Evolutionary conservation across 2,888 invertebrate species (phyloP), one percentile per base, ranked within the genome.

Genomic region (Cecidostiba fungosa): DNA sequence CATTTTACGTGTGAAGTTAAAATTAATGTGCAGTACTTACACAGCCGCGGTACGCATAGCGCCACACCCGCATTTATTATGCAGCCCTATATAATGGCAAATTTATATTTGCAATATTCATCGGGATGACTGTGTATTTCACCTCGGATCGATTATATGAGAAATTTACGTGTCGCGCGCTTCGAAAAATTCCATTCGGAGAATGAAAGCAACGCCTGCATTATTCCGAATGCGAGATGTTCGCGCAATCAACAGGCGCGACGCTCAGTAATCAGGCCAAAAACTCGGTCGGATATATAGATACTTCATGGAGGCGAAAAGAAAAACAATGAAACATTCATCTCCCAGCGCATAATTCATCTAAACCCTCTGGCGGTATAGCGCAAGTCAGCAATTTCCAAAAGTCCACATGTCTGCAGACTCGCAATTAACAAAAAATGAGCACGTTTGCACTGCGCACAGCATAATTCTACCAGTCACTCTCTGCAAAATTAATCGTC

Each of bases 1-100:
- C 66, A 29, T 47, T 78, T 77, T 66, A 78, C 62, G 43, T 29
- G 77, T 66, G 43, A 78, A 78, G 77, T 78, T 78, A 66, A 78
- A 66, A 66, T 66, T 32, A 66, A 78, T 66, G 47, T 29, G 16
- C 59, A 78, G 47, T 36, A 66, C 47, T 43, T 66, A 26, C 47
- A 39, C 47, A 39, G 8, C 3, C 43, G 23, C 66, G n/a, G n/a
- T 62, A 66, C 77, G n/a, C n/a, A 62, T 43, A 19, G 16, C 74
- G 23, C 14, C 62, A 19, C 36, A 29, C 32, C 4, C 6, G 14
- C 26, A 16, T 59, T 5, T n/a, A 19, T 36, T 26, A 62, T 26
- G 62, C 26, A 62, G 23, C 3, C 62, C 8, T 62, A 39, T 39
- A n/a, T n/a, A 26, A 29, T 26, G 29, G 26, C 26, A 16, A 66